Evolutionary conservation across 2,888 invertebrate genomes (phyloP).

Genomic region (Agonopterix heracliana): DNA sequence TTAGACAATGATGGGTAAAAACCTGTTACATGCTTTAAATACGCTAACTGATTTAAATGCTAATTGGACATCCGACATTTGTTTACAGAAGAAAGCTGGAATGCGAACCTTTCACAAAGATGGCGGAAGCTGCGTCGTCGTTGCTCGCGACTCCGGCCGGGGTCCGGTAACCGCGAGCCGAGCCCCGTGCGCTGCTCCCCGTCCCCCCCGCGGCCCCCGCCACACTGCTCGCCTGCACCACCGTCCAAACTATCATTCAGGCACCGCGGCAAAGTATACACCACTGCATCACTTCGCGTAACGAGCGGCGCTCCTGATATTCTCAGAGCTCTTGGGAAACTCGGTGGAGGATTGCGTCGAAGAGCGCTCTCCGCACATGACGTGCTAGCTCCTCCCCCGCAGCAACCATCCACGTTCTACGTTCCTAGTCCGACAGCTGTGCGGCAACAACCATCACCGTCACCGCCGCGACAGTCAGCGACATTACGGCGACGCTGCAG

Average conservation of each 20-base stretch:
- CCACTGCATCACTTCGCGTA: conserved; percentile 66
- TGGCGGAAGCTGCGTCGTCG: conserved; percentile 84
- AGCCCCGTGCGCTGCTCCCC: conserved; percentile 76
- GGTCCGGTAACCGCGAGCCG: conserved; percentile 72
- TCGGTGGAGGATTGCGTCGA: conserved; percentile 81
- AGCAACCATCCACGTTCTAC: conserved; percentile 80
- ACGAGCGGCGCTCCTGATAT: conserved; percentile 80
- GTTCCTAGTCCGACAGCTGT: conserved; percentile 79
- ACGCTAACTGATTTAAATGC: no score
- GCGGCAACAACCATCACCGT: conserved; percentile 63
- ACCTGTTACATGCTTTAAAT: neutral
- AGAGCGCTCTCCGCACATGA: conserved; percentile 83
- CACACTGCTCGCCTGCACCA: conserved; percentile 68
- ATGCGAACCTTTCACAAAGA: conserved; percentile 84
- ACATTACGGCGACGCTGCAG: conserved; percentile 61
- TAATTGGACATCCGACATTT: neutral
- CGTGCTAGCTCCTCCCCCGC: conserved; percentile 75
- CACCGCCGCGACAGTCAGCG: conserved; percentile 51
- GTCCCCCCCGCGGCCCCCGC: conserved; percentile 68
- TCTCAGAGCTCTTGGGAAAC: conserved; percentile 80
- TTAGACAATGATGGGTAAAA: neutral
- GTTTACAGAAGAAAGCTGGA: conserved; percentile 82
- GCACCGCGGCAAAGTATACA: conserved; percentile 70
- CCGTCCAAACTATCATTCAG: conserved; percentile 65
- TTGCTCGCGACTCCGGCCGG: conserved; percentile 81